These are phyloP conservation scores for Megalops atlanticus DNA, from an alignment of 2,113 vertebrate genomes.

Conservation along the genomic window DNA sequence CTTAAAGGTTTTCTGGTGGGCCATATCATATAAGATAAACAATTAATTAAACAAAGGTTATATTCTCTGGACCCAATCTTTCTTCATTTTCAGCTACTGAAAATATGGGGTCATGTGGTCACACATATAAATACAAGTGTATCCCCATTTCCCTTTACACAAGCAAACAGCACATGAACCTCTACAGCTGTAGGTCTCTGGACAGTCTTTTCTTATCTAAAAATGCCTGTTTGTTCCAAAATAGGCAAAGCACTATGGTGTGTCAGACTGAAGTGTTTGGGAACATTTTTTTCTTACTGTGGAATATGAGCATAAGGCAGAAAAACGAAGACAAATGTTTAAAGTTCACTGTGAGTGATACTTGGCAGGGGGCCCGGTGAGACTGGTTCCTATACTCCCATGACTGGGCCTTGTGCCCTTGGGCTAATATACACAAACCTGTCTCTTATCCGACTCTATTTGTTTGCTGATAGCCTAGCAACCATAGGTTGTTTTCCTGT, in stretches of 20 bases:
- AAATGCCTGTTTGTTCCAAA: neutral
- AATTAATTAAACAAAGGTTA: no score
- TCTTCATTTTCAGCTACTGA: no score
- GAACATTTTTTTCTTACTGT: no score
- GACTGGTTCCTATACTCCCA: neutral
- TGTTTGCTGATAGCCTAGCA: neutral
- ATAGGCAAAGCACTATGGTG: neutral
- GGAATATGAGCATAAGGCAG: neutral
- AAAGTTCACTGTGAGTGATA: neutral
- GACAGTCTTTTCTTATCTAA: neutral
- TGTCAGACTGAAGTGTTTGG: neutral
- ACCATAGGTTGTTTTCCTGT: neutral
- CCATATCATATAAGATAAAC: no score
- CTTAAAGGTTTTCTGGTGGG: no score
- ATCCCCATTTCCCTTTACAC: no score
- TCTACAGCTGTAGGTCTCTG: neutral
- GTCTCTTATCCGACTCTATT: neutral
- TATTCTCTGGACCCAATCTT: no score
- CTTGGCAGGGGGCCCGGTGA: neutral
- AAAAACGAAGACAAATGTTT: neutral
- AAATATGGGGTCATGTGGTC: no score
- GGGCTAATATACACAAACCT: neutral
- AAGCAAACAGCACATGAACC: no score
- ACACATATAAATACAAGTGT: no score
- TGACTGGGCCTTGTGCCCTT: neutral